Base-by-base conservation (phyloP, 2,888 invertebrate genomes). In the Hirtodrosophila alboralis region DNA sequence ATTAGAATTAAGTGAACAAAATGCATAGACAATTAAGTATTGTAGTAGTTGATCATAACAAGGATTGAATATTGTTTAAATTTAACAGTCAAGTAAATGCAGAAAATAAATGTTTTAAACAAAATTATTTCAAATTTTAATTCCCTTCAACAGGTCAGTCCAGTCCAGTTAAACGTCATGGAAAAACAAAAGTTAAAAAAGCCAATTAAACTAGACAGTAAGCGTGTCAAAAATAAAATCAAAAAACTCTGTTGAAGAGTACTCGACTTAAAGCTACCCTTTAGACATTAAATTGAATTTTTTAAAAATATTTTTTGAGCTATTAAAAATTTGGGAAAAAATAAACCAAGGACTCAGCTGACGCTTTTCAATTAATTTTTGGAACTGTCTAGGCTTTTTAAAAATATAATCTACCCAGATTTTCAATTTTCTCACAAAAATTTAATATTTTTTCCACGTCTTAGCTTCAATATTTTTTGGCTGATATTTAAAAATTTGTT, bases 51-150 rank as follows among this genome's bases (percentile, higher is more conserved):
- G 75, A 83, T 80, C 72, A 58, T 73, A 85, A 85, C 73, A 85
- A 64, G 76, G 76, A 79, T 79, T 83, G 79, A 80, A 85, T 79
- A 85, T 80, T 80, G 85, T 80, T 80, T 85, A 65, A 69, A 79
- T 59, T 60, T 67, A 84, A 78, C 28, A 71, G 48, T 79, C 61
- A 85, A 75, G 62, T 67, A 75, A 84, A 78, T 56, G 56, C 76
- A 61, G 69, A 84, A 84, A 81, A 81, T 81, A 86, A 81, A 81
- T 84, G 86, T 86, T 81, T 86, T 86, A 86, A 81, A 81, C 84
- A 68, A 77, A 71, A 16, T 33, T 4, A 37, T 28, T 10, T 3
- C n/a, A 1, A 26, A 12, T 6, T 7, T 27, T 9, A 3, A 18
- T 10, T 5, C 6, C 10, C 7, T 9, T 51, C 53, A 62, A n/a